Percentiles rank a stretch among this genome's conserved stretches.
Conservation (phyloP, 2,797 vertebrate species). For the Liasis olivaceus region DNA sequence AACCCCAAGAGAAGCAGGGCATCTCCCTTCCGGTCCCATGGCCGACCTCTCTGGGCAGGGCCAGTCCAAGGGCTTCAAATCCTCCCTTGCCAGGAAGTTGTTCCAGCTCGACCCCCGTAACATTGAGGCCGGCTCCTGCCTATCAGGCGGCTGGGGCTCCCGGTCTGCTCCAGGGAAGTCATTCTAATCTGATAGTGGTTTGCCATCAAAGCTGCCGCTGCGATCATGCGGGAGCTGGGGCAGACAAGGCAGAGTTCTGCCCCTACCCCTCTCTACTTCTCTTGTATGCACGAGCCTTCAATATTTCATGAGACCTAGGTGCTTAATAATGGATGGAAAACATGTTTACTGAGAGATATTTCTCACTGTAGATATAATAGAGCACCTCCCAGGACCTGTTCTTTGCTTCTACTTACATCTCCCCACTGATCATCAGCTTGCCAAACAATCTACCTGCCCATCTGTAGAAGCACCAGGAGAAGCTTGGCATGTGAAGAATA, state of each 20-base stretch:
- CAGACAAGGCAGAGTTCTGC: neutral
- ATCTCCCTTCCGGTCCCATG: neutral
- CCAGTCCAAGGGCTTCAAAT: neutral
- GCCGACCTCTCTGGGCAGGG: neutral
- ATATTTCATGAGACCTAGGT: slow-evolving; percentile 34
- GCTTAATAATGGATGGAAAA: slow-evolving; percentile 41
- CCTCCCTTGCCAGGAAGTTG: neutral
- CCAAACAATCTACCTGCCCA: slow-evolving; percentile 8
- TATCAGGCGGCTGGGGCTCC: neutral
- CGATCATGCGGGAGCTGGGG: neutral
- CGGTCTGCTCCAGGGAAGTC: neutral
- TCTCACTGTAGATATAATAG: slow-evolving; percentile 18
- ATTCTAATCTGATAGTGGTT: neutral
- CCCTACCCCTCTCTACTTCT: neutral
- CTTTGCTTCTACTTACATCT: slow-evolving; percentile 17
- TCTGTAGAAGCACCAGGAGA: neutral
- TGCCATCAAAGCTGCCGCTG: neutral
- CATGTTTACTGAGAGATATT: slow-evolving; percentile 31
- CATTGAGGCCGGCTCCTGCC: neutral
- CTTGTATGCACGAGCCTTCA: slow-evolving; percentile 5
- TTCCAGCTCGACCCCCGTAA: neutral
- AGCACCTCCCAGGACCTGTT: slow-evolving; percentile 37
- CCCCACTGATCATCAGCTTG: slow-evolving; percentile 1
- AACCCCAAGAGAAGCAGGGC: neutral
- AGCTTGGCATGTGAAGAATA: neutral